Percentiles rank a stretch among this genome's conserved stretches.
Conservation (phyloP, 1,140 invertebrate genomes). For the Leucophenga varia region DNA sequence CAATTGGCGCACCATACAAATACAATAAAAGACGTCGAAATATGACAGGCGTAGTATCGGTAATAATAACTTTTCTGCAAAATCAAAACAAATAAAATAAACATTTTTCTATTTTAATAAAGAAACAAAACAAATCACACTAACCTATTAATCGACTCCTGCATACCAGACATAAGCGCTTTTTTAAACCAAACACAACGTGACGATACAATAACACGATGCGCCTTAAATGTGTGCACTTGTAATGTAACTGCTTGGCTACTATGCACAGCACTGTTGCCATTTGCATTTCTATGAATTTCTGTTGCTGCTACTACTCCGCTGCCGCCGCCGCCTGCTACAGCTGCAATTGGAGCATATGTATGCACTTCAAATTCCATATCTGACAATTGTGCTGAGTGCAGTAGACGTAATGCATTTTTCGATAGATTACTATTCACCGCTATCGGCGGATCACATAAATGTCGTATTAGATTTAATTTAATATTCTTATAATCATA, state of each 20-base stretch:
- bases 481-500: slow-evolving; percentile 50
- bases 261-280: neutral
- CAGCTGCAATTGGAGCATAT: slow-evolving; percentile 13
- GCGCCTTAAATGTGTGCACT: slow-evolving; percentile 59
- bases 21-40: slow-evolving; percentile 66
- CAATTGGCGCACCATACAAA: slow-evolving; percentile 65
- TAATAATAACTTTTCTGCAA: slow-evolving; percentile 66
- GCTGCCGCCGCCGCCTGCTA: neutral
- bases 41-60: slow-evolving; percentile 66
- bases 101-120: neutral
- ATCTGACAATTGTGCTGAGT: slow-evolving; percentile 60
- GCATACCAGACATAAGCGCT: slow-evolving; percentile 70
- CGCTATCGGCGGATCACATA: slow-evolving; percentile 64
- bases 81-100: slow-evolving; percentile 11
- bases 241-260: slow-evolving; percentile 14
- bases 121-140: neutral
- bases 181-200: slow-evolving; percentile 70
- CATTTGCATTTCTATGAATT: neutral
- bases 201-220: slow-evolving; percentile 68
- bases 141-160: slow-evolving; percentile 70
- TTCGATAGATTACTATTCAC: slow-evolving; percentile 62
- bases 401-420: slow-evolving; percentile 60
- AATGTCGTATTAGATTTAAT: slow-evolving; percentile 64
- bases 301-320: too few relatives aligned
- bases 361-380: slow-evolving; percentile 68